Evolutionary conservation across 2,113 vertebrate species (phyloP).

Genomic region (Micronisus gabar): DNA sequence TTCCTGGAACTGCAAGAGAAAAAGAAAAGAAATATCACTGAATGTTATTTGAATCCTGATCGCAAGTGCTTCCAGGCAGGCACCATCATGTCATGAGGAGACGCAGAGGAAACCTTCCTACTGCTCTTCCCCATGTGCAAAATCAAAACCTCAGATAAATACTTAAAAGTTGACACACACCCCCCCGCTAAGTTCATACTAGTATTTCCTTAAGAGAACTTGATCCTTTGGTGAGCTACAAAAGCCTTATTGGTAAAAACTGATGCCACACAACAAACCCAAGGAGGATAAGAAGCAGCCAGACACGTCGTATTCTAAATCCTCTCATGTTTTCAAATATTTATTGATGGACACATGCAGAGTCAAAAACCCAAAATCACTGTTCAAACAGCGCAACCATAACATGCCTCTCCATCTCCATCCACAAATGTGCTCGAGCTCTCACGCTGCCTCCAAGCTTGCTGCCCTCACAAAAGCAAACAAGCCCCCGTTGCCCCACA

Average conservation of each 20-base stretch:
- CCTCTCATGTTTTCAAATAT: background rate
- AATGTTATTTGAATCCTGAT: background rate
- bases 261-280: background rate
- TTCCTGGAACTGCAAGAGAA: too few species aligned
- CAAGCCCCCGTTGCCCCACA: background rate
- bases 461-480: background rate
- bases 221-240: background rate
- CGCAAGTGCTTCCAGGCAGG: background rate
- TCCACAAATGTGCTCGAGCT: rapidly evolving
- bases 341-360: background rate
- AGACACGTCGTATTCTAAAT: background rate
- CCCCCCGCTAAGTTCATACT: rapidly evolving
- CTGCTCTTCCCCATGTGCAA: background rate
- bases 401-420: background rate
- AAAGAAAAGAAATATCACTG: background rate
- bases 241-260: rapidly evolving
- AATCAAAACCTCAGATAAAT: background rate
- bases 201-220: background rate
- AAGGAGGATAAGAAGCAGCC: background rate
- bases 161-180: too few species aligned
- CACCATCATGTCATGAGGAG: rapidly evolving
- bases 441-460: rapidly evolving
- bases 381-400: too few species aligned
- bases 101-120: background rate
- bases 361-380: background rate